These are phyloP conservation scores for Hippocampus guttulatus DNA, from an alignment of 2,113 vertebrate genomes.

Conservation along the genomic window DNA sequence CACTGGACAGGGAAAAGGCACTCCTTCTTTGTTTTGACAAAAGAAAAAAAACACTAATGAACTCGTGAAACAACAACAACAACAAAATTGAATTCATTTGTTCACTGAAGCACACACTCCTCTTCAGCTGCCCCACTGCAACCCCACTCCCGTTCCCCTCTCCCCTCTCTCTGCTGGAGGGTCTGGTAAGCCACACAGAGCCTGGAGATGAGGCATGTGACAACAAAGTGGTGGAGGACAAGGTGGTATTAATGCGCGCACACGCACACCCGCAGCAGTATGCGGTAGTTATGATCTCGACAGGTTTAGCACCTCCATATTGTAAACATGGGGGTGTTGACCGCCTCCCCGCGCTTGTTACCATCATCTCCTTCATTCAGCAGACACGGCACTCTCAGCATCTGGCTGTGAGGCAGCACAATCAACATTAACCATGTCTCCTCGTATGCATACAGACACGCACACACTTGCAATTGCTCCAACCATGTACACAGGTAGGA, in stretches of 20 bases:
- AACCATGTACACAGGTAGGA: conserved; percentile 26
- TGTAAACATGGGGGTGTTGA: conserved; percentile 76
- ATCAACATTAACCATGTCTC: conserved; percentile 79
- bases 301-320: conserved; percentile 77
- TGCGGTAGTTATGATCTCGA: conserved; percentile 67
- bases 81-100: too few relatives aligned
- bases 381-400: conserved; percentile 71
- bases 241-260: conserved; percentile 47
- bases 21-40: too few relatives aligned
- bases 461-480: conserved; percentile 9
- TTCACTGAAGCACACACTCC: not conserved
- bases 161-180: conserved; percentile 43
- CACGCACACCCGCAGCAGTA: conserved; percentile 26
- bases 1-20: too few relatives aligned
- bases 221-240: conserved; percentile 62
- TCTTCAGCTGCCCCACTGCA: too few relatives aligned
- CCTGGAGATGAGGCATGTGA: conserved; percentile 57
- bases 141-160: too few relatives aligned
- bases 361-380: conserved; percentile 80
- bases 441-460: conserved; percentile 38
- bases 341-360: conserved; percentile 76
- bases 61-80: too few relatives aligned
- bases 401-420: conserved; percentile 70
- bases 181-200: conserved; percentile 42
- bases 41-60: too few relatives aligned